These are phyloP conservation scores for Drosophila miranda DNA, from an alignment of 1,140 invertebrate genomes.

Conservation along the genomic window DNA sequence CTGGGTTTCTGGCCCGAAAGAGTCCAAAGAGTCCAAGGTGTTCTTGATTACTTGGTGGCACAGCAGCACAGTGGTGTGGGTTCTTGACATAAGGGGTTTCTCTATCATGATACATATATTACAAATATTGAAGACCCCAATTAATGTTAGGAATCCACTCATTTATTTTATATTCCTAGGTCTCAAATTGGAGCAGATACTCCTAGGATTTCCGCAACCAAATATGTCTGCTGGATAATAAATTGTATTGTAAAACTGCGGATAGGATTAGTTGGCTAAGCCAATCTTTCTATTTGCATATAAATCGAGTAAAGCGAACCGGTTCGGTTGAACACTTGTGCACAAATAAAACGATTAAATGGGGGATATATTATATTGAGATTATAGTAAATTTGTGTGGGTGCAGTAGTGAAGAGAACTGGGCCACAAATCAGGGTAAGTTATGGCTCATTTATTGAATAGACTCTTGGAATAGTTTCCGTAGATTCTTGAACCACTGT, in stretches of 20 bases:
- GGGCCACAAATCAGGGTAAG: background rate
- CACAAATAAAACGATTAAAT: constrained; percentile 1
- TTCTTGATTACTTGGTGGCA: constrained; percentile 31
- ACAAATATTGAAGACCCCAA: background rate
- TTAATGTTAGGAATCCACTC: background rate
- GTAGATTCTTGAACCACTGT: constrained; percentile 6
- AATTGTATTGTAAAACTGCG: background rate
- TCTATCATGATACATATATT: background rate
- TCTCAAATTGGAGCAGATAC: background rate
- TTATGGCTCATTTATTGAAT: background rate
- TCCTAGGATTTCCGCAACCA: background rate
- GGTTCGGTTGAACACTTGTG: constrained; percentile 14
- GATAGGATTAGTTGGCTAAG: background rate
- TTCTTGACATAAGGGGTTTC: no score
- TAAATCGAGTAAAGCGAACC: constrained; percentile 17
- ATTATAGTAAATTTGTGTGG: background rate
- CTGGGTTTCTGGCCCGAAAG: constrained; percentile 5
- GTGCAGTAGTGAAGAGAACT: background rate
- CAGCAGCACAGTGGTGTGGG: constrained; percentile 8
- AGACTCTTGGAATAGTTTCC: no score
- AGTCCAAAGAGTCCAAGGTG: constrained; percentile 12
- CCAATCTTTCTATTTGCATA: constrained; percentile 22
- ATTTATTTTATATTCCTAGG: background rate
- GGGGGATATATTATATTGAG: background rate
- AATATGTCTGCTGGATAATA: background rate